Evolutionary conservation across 1,140 invertebrate genomes (phyloP).

Genomic region (Ceratitis capitata): DNA sequence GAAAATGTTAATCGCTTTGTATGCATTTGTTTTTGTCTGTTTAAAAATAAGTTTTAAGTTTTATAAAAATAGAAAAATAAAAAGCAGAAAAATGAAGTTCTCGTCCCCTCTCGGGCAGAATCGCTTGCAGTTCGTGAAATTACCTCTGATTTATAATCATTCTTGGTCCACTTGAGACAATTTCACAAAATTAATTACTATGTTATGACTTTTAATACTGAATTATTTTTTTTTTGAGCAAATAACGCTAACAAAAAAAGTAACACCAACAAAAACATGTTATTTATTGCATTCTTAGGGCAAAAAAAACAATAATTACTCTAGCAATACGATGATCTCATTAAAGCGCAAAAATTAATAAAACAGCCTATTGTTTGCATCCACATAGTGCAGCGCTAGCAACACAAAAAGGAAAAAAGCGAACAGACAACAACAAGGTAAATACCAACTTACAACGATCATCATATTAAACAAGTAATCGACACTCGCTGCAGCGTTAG

Average conservation of each 20-base stretch:
- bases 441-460: no score
- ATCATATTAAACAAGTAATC: not conserved
- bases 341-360: not conserved
- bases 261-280: not conserved
- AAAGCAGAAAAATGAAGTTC: no score
- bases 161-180: not conserved
- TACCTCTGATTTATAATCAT: not conserved
- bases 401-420: not conserved
- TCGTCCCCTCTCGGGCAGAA: no score
- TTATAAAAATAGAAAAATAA: no score
- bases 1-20: no score
- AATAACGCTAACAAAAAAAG: not conserved
- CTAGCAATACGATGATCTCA: constrained; percentile 1
- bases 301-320: not conserved
- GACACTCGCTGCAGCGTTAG: not conserved
- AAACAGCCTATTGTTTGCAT: not conserved
- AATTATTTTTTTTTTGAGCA: no score
- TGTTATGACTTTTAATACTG: constrained; percentile 17
- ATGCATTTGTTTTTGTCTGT: no score
- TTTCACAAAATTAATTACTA: constrained; percentile 28
- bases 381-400: not conserved
- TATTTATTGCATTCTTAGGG: not conserved
- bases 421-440: not conserved
- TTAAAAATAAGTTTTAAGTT: no score
- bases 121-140: no score